Evolutionary conservation across 2,113 vertebrate species (phyloP), one percentile per base, ranked within the genome.

Genomic region (Nyctereutes procyonoides): DNA sequence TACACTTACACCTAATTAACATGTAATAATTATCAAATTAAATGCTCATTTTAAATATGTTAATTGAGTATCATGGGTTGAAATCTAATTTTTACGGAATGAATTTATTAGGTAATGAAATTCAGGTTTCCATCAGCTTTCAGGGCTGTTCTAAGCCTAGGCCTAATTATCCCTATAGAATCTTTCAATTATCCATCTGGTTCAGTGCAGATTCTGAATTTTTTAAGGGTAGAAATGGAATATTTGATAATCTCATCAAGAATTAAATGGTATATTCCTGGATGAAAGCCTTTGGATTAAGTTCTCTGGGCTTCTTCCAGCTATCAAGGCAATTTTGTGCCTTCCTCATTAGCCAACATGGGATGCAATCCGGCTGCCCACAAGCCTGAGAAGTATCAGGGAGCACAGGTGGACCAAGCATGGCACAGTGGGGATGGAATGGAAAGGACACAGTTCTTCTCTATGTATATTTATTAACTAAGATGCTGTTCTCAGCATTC

Each of bases 21-120:
- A 96, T 98, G 91, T 98, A 98, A 98, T 98, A 98, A 98, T 97
- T 98, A 96, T 98, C 96, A 97, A 98, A 98, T 98, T 99, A 98
- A 98, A 97, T 97, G 95, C 95, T 98, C 98, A 98, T 97, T 98
- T 98, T 95, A 98, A 94, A 88, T 96, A 94, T 98, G 71, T 97
- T 97, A 98, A 98, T 98, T 98, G 97, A 98, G 92, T 98, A 97
- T 98, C 98, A 98, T 96, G 98, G 98, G 93, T 97, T 98, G 97
- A 98, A 98, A 97, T 96, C 93, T 98, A 96, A 97, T 98, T 96
- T 98, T 96, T 98, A 96, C 81, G 83, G 92, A 97, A 97, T 88
- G 56, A 98, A 97, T 98, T 97, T 98, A 88, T 95, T 90, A 92
- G 85, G 82, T 97, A 93, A 96, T 98, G 92, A 92, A 97, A 90